These are phyloP conservation scores for Drosophila fulvimacula DNA, from an alignment of 2,888 invertebrate species.

Conservation along the genomic window DNA sequence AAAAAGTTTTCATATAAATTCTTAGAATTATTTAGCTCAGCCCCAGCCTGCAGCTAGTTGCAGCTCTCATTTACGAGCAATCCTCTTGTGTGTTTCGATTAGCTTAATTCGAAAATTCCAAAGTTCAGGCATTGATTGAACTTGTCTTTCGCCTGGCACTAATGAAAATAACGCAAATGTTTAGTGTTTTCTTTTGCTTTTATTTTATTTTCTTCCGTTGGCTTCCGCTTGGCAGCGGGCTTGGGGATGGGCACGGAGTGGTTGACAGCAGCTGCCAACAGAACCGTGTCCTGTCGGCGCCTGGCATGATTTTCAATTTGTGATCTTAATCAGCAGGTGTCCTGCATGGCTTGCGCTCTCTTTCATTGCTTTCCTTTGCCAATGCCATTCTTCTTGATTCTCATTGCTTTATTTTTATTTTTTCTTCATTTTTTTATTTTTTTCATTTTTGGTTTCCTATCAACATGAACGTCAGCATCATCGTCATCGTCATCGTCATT, in stretches of 20 bases:
- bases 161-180: slow-evolving; percentile 75
- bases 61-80: not conserved
- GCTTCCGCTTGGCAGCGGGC: not conserved
- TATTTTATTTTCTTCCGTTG: not conserved
- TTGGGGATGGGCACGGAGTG: not conserved
- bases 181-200: slow-evolving; percentile 33
- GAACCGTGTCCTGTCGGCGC: slow-evolving; percentile 54
- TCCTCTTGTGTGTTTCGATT: slow-evolving; percentile 46
- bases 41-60: slow-evolving; percentile 4
- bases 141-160: slow-evolving; percentile 40
- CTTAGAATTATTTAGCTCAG: slow-evolving; percentile 35
- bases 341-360: slow-evolving; percentile 49
- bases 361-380: slow-evolving; percentile 20
- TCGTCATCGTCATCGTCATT: slow-evolving; percentile 36
- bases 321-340: slow-evolving; percentile 83
- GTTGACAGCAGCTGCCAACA: slow-evolving; percentile 19
- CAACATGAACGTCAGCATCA: slow-evolving; percentile 56
- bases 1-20: slow-evolving; percentile 36
- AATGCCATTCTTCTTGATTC: slow-evolving; percentile 1
- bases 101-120: slow-evolving; percentile 65
- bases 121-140: slow-evolving; percentile 46
- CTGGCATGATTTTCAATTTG: slow-evolving; percentile 80
- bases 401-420: slow-evolving; percentile 2
- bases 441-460: slow-evolving; percentile 52
- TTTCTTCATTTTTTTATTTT: slow-evolving; percentile 12